Evolutionary conservation across 1,140 invertebrate species (phyloP).

Genomic region (Aphis gossypii): DNA sequence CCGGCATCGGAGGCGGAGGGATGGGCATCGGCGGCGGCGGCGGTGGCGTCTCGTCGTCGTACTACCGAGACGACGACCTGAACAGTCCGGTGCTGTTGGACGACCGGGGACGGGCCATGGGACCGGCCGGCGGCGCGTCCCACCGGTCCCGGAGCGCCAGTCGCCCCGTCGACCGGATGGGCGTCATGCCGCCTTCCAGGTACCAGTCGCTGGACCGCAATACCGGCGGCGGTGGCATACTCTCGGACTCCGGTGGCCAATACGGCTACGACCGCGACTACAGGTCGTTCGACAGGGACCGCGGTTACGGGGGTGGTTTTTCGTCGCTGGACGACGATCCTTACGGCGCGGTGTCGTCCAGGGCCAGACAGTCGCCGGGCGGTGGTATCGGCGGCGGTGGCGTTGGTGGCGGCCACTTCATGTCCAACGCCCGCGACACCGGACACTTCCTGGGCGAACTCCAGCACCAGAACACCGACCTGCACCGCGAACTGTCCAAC

Average conservation of each 20-base stretch:
- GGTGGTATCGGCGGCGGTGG: constrained; percentile 66
- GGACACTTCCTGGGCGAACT: constrained; percentile 86
- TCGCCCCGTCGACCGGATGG: constrained; percentile 72
- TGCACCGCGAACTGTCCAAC: constrained; percentile 94
- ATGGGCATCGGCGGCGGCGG: neutral
- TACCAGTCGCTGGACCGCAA: constrained; percentile 67
- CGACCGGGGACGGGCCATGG: constrained; percentile 68
- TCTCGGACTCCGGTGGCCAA: constrained; percentile 70
- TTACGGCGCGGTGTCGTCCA: constrained; percentile 69
- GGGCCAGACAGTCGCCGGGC: constrained; percentile 78
- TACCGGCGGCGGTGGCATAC: constrained; percentile 70
- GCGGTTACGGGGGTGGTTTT: constrained; percentile 70
- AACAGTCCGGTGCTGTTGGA: constrained; percentile 70
- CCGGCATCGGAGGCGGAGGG: neutral
- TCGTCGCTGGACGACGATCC: constrained; percentile 76
- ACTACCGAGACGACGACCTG: constrained; percentile 77
- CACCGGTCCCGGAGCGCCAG: constrained; percentile 66
- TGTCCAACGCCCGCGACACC: constrained; percentile 55
- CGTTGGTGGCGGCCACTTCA: constrained; percentile 67
- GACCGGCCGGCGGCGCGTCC: constrained; percentile 71
- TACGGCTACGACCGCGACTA: constrained; percentile 71
- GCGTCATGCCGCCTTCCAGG: constrained; percentile 79
- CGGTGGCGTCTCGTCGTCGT: constrained; percentile 66
- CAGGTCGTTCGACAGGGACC: constrained; percentile 69
- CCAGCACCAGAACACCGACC: constrained; percentile 92